Percentiles rank a stretch among this genome's conserved stretches.
Evolutionary conservation across 2,888 invertebrate genomes (phyloP).

Genomic region (Harpalus rubripes): DNA sequence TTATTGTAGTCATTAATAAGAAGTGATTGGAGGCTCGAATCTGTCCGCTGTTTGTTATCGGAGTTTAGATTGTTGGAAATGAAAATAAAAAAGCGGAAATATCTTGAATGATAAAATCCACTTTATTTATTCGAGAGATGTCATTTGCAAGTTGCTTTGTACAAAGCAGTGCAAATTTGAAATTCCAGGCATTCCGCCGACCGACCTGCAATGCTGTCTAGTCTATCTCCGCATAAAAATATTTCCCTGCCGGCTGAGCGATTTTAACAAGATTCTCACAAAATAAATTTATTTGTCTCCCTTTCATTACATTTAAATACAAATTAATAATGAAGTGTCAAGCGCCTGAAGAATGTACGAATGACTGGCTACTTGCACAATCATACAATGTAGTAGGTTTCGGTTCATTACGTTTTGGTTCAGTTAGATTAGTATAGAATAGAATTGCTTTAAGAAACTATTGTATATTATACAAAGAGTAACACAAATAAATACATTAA

Average conservation of each 20-base stretch:
- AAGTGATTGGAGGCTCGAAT: not conserved
- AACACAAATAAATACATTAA: no score
- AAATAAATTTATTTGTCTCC: not conserved
- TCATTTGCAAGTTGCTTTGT: constrained; percentile 38
- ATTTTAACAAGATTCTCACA: not conserved
- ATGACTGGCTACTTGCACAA: no score
- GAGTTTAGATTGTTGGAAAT: not conserved
- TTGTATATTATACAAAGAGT: no score
- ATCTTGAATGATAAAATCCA: constrained; percentile 25
- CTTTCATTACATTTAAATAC: not conserved
- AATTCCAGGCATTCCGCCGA: constrained; percentile 28
- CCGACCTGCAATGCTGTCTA: not conserved
- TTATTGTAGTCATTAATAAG: not conserved
- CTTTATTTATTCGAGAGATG: constrained; percentile 27
- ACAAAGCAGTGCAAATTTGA: constrained; percentile 38
- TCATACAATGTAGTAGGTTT: no score
- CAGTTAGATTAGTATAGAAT: no score
- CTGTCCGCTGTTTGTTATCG: not conserved
- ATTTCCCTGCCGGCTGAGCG: not conserved
- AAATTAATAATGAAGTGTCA: not conserved
- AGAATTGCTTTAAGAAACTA: no score
- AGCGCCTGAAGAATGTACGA: no score
- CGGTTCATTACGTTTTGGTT: no score
- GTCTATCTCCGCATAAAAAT: not conserved
- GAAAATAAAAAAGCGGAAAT: not conserved